phyloP scores from a whole-genome alignment of 1,140 invertebrate species.

The Octopus sinensis region DNA sequence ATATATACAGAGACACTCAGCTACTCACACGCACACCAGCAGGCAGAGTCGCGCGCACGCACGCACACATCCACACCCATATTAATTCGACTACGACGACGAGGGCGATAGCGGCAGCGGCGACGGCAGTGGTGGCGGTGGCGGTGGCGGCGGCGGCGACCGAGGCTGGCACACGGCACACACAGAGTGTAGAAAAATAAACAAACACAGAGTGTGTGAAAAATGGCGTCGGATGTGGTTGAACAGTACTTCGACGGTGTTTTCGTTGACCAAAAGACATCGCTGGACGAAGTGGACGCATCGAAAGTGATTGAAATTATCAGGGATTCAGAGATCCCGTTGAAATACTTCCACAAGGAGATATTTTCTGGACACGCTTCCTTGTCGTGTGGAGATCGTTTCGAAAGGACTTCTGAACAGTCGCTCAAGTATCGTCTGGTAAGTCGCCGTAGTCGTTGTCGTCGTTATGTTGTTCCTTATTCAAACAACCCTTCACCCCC shows the following conservation, averaged over 20 bases:
- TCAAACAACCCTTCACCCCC: too few species aligned
- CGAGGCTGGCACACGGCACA: neutral
- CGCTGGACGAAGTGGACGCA: neutral
- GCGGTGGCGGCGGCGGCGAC: neutral
- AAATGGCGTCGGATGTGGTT: constrained; percentile 4
- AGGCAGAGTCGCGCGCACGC: neutral
- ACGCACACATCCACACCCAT: neutral
- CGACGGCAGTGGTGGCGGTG: neutral
- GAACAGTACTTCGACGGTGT: constrained; percentile 10
- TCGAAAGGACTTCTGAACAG: constrained; percentile 3
- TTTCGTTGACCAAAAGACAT: constrained; percentile 1
- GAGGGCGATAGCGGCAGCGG: neutral
- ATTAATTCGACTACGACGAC: neutral
- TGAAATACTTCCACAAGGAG: constrained; percentile 9
- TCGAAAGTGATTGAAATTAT: constrained; percentile 6
- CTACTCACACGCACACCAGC: neutral
- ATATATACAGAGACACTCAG: neutral
- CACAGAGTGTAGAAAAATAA: neutral
- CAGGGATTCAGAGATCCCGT: neutral
- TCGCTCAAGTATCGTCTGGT: neutral
- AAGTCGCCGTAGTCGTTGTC: neutral
- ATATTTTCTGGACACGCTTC: constrained; percentile 7
- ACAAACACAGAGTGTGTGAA: neutral
- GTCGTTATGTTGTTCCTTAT: too few species aligned
- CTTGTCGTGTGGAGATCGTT: neutral